Percentiles rank a stretch among this genome's conserved stretches.
Evolutionary conservation across 2,797 vertebrate genomes (phyloP).

Genomic region (Bovichtus diacanthus): DNA sequence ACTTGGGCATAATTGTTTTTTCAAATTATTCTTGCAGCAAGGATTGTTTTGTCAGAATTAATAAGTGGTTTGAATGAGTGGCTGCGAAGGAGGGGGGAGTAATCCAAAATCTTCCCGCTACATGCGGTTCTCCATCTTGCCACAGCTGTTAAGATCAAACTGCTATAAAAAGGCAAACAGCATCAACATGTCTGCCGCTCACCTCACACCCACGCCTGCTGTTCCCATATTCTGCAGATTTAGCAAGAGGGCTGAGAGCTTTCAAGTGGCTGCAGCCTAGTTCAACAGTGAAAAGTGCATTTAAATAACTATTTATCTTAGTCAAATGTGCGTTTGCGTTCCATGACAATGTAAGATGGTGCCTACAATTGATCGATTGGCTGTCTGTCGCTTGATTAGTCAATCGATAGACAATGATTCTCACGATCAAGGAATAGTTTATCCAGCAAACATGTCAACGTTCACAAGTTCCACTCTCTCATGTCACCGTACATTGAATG

Average conservation of each 20-base stretch:
- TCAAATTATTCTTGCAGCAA: not conserved
- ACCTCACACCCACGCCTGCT: conserved; percentile 43
- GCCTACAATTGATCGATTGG: not conserved
- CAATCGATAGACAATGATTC: not conserved
- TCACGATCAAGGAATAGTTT: not conserved
- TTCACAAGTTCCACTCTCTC: not conserved
- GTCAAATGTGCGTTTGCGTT: not conserved
- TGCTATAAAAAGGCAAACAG: conserved; percentile 27
- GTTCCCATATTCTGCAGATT: conserved; percentile 39
- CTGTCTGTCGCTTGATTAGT: not conserved
- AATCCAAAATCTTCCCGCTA: not conserved
- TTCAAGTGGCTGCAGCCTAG: not conserved
- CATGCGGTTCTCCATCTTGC: conserved; percentile 2
- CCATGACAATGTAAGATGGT: not conserved
- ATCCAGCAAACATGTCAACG: not conserved
- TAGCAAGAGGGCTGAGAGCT: not conserved
- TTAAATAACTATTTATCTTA: not conserved
- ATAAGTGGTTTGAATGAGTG: conserved; percentile 7
- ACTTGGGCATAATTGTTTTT: not conserved
- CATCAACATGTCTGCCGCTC: conserved; percentile 25
- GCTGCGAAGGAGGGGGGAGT: not conserved
- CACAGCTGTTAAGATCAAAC: conserved; percentile 23
- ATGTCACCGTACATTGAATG: not conserved
- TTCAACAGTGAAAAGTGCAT: not conserved
- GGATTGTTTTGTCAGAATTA: conserved; percentile 16